Evolutionary conservation across 2,797 vertebrate species (phyloP).

Genomic region (Oreochromis grahami): DNA sequence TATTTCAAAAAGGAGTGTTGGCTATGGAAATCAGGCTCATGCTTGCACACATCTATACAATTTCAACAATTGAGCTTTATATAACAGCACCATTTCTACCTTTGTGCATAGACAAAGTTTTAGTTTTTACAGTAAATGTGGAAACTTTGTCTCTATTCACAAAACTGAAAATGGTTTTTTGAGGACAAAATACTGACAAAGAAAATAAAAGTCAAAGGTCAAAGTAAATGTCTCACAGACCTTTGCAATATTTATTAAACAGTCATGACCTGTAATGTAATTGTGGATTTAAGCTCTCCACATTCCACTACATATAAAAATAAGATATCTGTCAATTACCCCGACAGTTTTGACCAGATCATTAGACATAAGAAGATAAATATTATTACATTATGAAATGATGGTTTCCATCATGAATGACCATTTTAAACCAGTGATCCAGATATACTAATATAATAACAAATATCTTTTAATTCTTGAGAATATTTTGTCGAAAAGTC

Average conservation of each 20-base stretch:
- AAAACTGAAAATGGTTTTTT: neutral
- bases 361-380: neutral
- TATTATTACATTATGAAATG: neutral
- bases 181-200: neutral
- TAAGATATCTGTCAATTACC: neutral
- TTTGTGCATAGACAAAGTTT: neutral
- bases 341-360: neutral
- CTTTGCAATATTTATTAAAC: neutral
- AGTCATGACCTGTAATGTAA: neutral
- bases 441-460: neutral
- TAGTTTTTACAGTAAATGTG: neutral
- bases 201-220: neutral
- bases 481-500: neutral
- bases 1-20: neutral
- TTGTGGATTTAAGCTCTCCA: neutral
- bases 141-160: neutral
- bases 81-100: neutral
- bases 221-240: neutral
- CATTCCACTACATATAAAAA: neutral
- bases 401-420: neutral
- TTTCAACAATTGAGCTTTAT: fast-evolving
- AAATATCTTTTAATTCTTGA: neutral
- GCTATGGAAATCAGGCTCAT: neutral
- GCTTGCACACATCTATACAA: neutral
- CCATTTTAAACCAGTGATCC: neutral